These are phyloP conservation scores for Elmis aenea DNA, from an alignment of 2,888 invertebrate genomes.

Conservation along the genomic window DNA sequence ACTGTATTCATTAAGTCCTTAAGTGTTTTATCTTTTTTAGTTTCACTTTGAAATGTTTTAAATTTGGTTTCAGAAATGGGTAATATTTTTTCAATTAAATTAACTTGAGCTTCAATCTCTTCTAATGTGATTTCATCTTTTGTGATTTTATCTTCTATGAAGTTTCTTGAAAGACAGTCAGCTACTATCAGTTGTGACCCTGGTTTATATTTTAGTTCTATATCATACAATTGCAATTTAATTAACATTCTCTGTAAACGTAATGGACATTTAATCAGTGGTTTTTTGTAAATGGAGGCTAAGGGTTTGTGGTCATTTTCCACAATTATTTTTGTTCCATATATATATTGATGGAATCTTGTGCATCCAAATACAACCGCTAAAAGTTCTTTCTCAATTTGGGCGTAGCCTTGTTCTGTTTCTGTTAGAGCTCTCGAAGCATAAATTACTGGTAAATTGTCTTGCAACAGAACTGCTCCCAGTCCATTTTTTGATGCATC, in stretches of 20 bases:
- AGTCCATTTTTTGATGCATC: slow-evolving; percentile 14
- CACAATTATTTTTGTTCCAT: slow-evolving; percentile 21
- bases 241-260: slow-evolving; percentile 14
- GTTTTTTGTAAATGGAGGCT: slow-evolving; percentile 17
- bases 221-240: slow-evolving; percentile 9
- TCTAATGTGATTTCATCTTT: no score
- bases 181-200: slow-evolving; percentile 14
- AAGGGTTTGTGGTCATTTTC: slow-evolving; percentile 23
- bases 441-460: slow-evolving; percentile 34
- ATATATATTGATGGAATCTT: slow-evolving; percentile 36
- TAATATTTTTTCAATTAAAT: not conserved
- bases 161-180: slow-evolving; percentile 15
- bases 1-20: no score
- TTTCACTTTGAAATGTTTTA: no score
- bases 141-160: no score
- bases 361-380: slow-evolving; percentile 34
- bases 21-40: no score
- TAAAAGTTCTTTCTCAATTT: slow-evolving; percentile 36
- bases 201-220: slow-evolving; percentile 13
- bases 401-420: slow-evolving; percentile 31
- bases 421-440: slow-evolving; percentile 29
- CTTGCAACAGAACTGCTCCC: slow-evolving; percentile 33
- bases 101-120: not conserved
- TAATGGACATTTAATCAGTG: slow-evolving; percentile 9
- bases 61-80: not conserved